Base-by-base conservation (phyloP, 2,797 vertebrate genomes). In the Eremophila alpestris region DNA sequence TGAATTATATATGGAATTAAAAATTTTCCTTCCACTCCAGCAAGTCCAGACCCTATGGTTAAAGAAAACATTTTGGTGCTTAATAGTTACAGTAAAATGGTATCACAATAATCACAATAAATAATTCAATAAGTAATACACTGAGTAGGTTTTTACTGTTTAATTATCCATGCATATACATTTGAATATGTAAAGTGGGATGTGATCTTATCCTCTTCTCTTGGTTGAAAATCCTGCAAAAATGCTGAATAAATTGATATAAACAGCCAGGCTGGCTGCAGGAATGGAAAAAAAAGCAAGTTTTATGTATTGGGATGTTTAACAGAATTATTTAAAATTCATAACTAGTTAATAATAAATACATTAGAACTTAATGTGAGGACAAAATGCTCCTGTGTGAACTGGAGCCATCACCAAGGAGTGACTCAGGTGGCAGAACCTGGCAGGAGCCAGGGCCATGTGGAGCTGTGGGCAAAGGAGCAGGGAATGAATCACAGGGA, bases 341-440 rank as follows among this genome's bases (percentile, higher is more conserved):
- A 91, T 95, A 69, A 65, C 76, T 95, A n/a, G 13, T 94, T 93
- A 92, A 94, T 96, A 94, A 95, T 94, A 69, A 88, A 97, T 93
- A 73, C 48, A 18, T 56, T 78, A 89, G 90, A 71, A 52, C 4
- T 68, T 13, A 64, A 74, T 40, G 32, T 2, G 58, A 65, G 71
- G 54, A 68, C 41, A 71, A 74, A 94, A 68, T 19, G 13, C 1
- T 49, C 13, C 36, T 9, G n/a, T n/a, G 65, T 40, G 82, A 48
- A 13, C 46, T 80, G 2, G 8, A 89, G 10, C 11, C 26, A 13
- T 21, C 21, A 16, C 13, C 60, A 22, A 68, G 51, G 32, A 1
- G 0, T 62, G 46, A 30, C 11, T 52, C 23, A 17, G 84, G 17
- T 36, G 60, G 58, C 45, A 79, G 69, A 46, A 20, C 10, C 48